A percentile compares a stretch with the other conserved stretches of the same genome.
These are phyloP conservation scores for Mus pahari DNA, from an alignment of 2,113 vertebrate species.

Conservation along the genomic window DNA sequence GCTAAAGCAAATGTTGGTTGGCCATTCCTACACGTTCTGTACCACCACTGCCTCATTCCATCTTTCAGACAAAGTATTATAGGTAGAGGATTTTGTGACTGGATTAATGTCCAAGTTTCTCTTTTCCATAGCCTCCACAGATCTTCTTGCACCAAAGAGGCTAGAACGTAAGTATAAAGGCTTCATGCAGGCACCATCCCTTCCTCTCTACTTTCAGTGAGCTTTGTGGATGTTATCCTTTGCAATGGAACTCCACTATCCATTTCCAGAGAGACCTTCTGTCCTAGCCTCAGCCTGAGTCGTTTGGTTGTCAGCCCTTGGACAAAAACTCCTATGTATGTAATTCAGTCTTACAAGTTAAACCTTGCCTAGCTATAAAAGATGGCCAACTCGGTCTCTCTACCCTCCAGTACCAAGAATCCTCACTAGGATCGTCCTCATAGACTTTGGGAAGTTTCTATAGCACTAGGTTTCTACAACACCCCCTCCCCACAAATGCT, in stretches of 20 bases:
- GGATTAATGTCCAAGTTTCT: background rate
- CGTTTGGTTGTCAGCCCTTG: background rate
- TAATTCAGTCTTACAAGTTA: too few relatives aligned
- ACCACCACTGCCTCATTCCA: background rate
- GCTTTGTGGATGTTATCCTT: background rate
- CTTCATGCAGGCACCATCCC: background rate
- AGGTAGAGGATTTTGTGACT: background rate
- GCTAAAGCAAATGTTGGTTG: background rate
- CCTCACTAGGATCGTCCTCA: background rate
- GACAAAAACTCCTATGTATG: background rate
- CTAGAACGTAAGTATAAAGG: background rate
- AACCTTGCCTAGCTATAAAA: background rate
- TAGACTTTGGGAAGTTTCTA: background rate
- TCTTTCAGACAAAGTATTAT: background rate
- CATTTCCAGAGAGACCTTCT: background rate
- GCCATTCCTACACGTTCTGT: background rate
- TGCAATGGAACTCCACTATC: background rate
- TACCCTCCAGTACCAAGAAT: background rate
- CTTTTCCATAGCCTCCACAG: background rate
- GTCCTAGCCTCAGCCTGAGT: background rate
- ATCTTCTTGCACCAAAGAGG: background rate
- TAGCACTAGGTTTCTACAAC: background rate
- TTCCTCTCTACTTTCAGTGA: background rate
- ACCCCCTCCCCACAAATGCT: background rate
- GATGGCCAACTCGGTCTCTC: background rate